These are phyloP conservation scores for Drosophila elegans DNA, from an alignment of 1,140 invertebrate species.

Conservation along the genomic window DNA sequence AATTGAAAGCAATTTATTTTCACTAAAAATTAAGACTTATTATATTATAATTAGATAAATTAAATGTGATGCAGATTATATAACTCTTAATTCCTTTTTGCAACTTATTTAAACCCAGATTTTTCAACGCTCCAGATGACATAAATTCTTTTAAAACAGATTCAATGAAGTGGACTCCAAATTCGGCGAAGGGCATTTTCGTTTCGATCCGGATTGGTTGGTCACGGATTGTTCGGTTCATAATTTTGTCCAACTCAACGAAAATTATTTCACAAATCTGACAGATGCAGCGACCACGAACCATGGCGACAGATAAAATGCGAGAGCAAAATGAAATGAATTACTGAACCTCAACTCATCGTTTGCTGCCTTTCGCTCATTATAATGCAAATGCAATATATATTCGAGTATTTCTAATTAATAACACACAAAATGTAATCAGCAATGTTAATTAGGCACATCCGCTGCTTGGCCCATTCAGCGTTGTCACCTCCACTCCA, in stretches of 20 bases:
- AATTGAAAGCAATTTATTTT: too few species aligned
- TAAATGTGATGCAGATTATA: too few species aligned
- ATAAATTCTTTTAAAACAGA: too few species aligned
- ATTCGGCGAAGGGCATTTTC: slow-evolving; percentile 3
- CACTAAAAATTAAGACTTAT: too few species aligned
- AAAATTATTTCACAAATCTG: slow-evolving; percentile 61
- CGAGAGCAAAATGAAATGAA: slow-evolving; percentile 21
- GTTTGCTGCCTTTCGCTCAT: slow-evolving; percentile 56
- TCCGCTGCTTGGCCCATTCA: slow-evolving; percentile 55
- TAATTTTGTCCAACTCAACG: slow-evolving; percentile 27
- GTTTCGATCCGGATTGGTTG: slow-evolving; percentile 3
- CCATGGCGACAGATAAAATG: slow-evolving; percentile 17
- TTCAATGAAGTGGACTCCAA: background rate
- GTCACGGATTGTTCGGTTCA: background rate
- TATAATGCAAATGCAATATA: slow-evolving; percentile 52
- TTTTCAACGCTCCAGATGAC: too few species aligned
- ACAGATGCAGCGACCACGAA: slow-evolving; percentile 48
- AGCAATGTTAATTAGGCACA: slow-evolving; percentile 81
- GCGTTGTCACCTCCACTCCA: slow-evolving; percentile 23
- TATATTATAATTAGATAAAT: too few species aligned
- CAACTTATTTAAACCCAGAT: background rate
- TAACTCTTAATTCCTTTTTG: too few species aligned
- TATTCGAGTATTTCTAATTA: slow-evolving; percentile 70
- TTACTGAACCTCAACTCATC: slow-evolving; percentile 25
- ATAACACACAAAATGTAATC: slow-evolving; percentile 78